Evolutionary conservation across 2,888 invertebrate species (phyloP), one percentile per base, ranked within the genome.

Genomic region (Eurytoma adleriae): DNA sequence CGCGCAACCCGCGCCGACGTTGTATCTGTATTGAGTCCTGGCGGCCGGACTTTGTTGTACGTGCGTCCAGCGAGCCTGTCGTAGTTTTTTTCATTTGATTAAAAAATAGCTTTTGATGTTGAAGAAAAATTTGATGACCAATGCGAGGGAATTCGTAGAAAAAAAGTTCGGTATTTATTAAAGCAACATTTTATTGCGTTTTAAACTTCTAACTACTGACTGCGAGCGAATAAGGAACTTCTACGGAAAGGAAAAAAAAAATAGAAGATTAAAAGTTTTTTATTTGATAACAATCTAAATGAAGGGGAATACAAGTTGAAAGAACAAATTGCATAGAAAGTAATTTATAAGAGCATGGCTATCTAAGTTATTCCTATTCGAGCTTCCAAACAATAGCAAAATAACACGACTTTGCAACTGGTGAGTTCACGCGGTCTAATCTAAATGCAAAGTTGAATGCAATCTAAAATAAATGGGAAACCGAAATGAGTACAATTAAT

Each of bases 341-440:
- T 67, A 72, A 78, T 78, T 78, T 78, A 61, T 61, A 78, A 62
- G 73, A 69, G 69, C 73, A 69, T 79, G 79, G 74, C 73, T 68
- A 78, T 73, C 68, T 62, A 48, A 50, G 27, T 10, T 50, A 67
- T 18, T 61, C 56, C 61, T 79, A 79, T 73, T 62, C 73, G n/a
- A n/a, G 18, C 78, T 79, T n/a, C n/a, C 73, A 69, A 0, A 69
- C 73, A 79, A 69, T 56, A 57, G 62, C 69, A 79, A 79, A 79
- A 79, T 79, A 69, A 79, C 64, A 62, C 56, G 56, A 69, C 54
- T 4, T 40, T 40, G 40, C 40, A 7, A 40, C 40, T 40, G 5
- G 40, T 40, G 40, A 40, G 40, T 40, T 40, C 4, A 40, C 7
- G 68, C 73, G 52, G 79, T 73, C 69, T 50, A 69, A 79, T 79